Base-by-base conservation (phyloP, 2,888 invertebrate genomes). In the Sinhomidia bicolor region DNA sequence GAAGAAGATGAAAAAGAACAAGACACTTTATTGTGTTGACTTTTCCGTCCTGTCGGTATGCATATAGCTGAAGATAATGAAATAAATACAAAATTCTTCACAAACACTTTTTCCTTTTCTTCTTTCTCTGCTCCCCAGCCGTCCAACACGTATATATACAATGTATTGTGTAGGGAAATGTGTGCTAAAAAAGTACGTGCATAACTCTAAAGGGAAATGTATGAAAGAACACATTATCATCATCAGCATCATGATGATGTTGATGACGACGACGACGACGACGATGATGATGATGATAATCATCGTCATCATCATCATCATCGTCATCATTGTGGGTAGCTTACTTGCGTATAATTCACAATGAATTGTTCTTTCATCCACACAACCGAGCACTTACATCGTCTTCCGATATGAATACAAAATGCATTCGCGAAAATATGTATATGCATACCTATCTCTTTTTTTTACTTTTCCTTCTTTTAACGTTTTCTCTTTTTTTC, bases 331-430 rank as follows among this genome's bases (percentile, higher is more conserved):
- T n/a, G 17, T 7, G 17, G 17, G 65, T 32, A 65, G 65, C 32
- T 65, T 36, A 36, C 62, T n/a, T 36, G 36, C 32, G 36, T 57
- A 79, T 79, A 57, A 36, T 51, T 79, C 36, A 57, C 57, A 36
- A 79, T 79, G 79, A 57, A 79, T 79, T 79, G 79, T 36, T 79
- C 76, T 79, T 47, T 79, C 79, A 60, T 57, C 57, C 79, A 57
- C 76, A 78, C 32, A 23, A 78, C 36, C 57, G 20, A 41, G 44
- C 71, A 71, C 71, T 71, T 71, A 44, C 12, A 5, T 44, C 44
- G 20, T 23, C 20, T 71, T 44, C 23, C 44, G 23, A 71, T 71
- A 71, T 44, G 41, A 41, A 44, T 71, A 71, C 44, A 20, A 44
- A 71, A 41, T 9, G 44, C 20, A 44, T 12, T 44, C 23, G 4